Percentiles rank a stretch among this genome's conserved stretches.
These are phyloP conservation scores for Elgonia sp. DNA, from an alignment of 2,888 invertebrate species.

Conservation along the genomic window DNA sequence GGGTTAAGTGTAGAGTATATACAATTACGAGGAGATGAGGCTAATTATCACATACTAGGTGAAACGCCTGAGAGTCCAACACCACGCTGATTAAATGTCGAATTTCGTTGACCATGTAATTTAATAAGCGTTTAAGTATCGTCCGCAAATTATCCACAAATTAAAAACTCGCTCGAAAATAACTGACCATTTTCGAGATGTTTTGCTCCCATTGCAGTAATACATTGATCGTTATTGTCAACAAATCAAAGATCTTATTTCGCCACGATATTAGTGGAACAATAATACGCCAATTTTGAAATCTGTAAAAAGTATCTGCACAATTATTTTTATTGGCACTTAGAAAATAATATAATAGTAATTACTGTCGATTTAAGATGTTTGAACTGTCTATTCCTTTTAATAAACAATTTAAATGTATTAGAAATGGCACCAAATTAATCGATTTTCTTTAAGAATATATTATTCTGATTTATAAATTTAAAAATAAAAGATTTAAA, in stretches of 20 bases:
- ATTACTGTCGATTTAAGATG: too few relatives aligned
- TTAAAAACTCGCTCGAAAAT: not conserved
- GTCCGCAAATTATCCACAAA: slow-evolving; percentile 15
- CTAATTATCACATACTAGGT: slow-evolving; percentile 74
- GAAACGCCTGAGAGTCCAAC: slow-evolving; percentile 64
- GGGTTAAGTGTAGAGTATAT: slow-evolving; percentile 69
- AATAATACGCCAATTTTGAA: too few relatives aligned
- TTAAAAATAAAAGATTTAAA: too few relatives aligned
- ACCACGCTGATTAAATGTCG: slow-evolving; percentile 69
- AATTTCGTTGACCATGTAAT: slow-evolving; percentile 73
- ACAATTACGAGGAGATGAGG: slow-evolving; percentile 71
- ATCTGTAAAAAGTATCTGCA: too few relatives aligned
- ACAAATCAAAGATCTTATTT: not conserved
- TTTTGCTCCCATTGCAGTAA: not conserved
- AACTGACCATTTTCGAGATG: not conserved
- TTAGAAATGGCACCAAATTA: too few relatives aligned
- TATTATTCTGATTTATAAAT: too few relatives aligned
- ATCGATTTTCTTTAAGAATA: too few relatives aligned
- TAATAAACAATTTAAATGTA: too few relatives aligned
- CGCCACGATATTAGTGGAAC: not conserved
- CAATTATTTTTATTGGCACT: too few relatives aligned
- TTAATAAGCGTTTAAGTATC: slow-evolving; percentile 55
- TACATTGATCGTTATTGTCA: not conserved
- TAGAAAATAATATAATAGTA: too few relatives aligned
- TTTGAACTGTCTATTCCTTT: too few relatives aligned